Percentiles rank a stretch among this genome's conserved stretches.
Evolutionary conservation across 30 jellyfish, hydroid and myxozoan genomes (phyloP).

Genomic region (Euphysa ruthae): DNA sequence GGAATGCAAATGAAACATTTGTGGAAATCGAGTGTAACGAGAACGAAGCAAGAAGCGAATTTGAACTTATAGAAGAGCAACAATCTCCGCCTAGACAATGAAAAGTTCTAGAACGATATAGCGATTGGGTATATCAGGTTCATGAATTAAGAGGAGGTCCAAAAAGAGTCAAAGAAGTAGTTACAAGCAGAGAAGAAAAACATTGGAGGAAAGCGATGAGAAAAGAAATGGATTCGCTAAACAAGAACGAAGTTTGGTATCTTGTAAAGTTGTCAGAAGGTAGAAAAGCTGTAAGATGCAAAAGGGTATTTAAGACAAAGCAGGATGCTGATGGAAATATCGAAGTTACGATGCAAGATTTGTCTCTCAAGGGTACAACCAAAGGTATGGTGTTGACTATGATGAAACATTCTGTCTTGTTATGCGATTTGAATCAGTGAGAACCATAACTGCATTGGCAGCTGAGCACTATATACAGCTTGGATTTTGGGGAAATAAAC

Average conservation of each 20-base stretch:
- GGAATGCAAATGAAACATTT: too few relatives aligned
- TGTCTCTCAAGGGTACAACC: slow-evolving; percentile 35
- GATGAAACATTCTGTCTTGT: slow-evolving; percentile 36
- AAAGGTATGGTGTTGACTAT: slow-evolving; percentile 31
- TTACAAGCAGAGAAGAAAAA: neutral
- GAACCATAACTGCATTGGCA: slow-evolving; percentile 41
- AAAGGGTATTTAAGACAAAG: too few relatives aligned
- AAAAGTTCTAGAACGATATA: too few relatives aligned
- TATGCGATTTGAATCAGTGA: slow-evolving; percentile 29
- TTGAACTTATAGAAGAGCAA: too few relatives aligned
- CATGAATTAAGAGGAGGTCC: neutral
- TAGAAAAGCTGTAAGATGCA: slow-evolving; percentile 21
- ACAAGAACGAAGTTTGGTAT: slow-evolving; percentile 31
- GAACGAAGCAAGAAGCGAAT: too few relatives aligned
- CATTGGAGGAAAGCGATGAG: too few relatives aligned
- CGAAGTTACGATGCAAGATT: slow-evolving; percentile 32
- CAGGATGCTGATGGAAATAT: too few relatives aligned
- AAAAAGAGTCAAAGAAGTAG: neutral
- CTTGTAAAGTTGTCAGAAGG: slow-evolving; percentile 30
- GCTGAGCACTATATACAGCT: neutral
- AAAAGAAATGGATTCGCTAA: slow-evolving; percentile 24
- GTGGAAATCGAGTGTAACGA: too few relatives aligned
- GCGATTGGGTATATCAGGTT: too few relatives aligned
- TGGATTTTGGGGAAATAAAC: slow-evolving; percentile 12
- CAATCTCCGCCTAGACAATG: too few relatives aligned